Base-by-base conservation (phyloP, 2,888 invertebrate genomes). In the Mesorhabditis spiculigera region DNA sequence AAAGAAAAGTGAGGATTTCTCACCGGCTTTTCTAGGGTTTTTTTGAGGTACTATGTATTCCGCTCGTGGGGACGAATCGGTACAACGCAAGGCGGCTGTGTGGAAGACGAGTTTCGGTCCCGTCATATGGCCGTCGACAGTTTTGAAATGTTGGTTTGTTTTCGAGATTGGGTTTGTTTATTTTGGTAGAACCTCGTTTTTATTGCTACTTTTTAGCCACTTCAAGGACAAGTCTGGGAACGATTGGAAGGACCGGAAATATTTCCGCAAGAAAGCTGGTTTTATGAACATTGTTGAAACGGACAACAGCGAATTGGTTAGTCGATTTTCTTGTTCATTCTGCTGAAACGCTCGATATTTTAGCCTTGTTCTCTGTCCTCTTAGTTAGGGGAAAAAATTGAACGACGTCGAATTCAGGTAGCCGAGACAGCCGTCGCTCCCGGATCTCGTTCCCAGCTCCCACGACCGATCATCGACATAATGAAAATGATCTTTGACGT, bases 61-160 rank as follows among this genome's bases (percentile, higher is more conserved):
- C 90, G 94, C 16, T 90, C 94, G 0, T 98, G 97, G 97, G 98
- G 98, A 10, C 90, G 97, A 71, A 94, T 96, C 78, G 96, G 97
- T 4, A 98, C 97, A 0, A 92, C 91, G 0, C 93, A 95, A 81
- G 97, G 97, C 5, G 87, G 87, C 5, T 84, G 82, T 71, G 87
- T 86, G 69, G 68, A 86, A 16, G 86, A 87, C 66, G 71, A 71
- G 4, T 80, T 71, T 68, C 44, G 63, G 41, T 62, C 64, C 83
- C 76, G 79, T 76, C 68, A 76, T 6, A 73, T 71, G 3, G 87
- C 86, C 4, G 73, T 76, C 43, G 42, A 16, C 1, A 43, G 69
- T 6, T 85, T 85, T 68, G 69, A 81, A 65, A 62, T 67, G 75
- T 79, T n/a, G 64, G 73, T 63, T 28, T 28, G 28, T 28, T 28